Percentiles rank a stretch among this genome's conserved stretches.
Conservation (phyloP, 37 sponge, comb jelly and placozoan species). For the Agelas oroides region DNA sequence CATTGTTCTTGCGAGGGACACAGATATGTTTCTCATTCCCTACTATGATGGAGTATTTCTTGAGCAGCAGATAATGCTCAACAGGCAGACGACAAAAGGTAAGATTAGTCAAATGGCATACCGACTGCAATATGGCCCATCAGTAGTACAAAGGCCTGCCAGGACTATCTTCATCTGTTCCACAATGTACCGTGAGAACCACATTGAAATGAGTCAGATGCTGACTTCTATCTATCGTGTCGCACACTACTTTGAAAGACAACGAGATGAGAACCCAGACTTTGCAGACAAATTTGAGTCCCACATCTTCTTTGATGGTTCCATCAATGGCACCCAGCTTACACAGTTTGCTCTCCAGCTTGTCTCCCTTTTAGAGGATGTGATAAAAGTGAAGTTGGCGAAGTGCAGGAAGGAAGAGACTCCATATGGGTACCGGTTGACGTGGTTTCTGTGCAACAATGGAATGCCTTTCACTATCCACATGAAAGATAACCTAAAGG, state of each 20-base stretch:
- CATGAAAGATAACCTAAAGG: slow-evolving; percentile 73
- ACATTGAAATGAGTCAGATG: slow-evolving; percentile 78
- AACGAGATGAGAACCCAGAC: background rate
- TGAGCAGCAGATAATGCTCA: slow-evolving; percentile 71
- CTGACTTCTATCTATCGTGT: slow-evolving; percentile 73
- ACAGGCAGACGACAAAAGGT: slow-evolving; percentile 38
- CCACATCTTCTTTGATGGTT: slow-evolving; percentile 88
- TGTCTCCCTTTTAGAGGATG: slow-evolving; percentile 66
- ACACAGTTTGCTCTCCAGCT: slow-evolving; percentile 74
- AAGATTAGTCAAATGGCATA: background rate
- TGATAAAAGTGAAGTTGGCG: slow-evolving; percentile 37
- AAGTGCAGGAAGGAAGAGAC: slow-evolving; percentile 52
- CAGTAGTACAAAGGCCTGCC: background rate
- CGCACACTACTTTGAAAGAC: slow-evolving; percentile 16
- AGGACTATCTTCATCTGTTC: slow-evolving; percentile 80
- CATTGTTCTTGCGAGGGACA: slow-evolving; percentile 62
- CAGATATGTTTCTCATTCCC: slow-evolving; percentile 75
- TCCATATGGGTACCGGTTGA: slow-evolving; percentile 81
- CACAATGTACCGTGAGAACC: slow-evolving; percentile 86
- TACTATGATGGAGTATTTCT: slow-evolving; percentile 73
- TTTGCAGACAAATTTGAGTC: slow-evolving; percentile 56
- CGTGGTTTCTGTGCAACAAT: slow-evolving; percentile 35
- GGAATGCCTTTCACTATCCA: slow-evolving; percentile 71
- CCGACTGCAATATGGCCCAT: background rate
- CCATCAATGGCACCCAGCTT: slow-evolving; percentile 59